Base-by-base conservation (phyloP, 2,888 invertebrate genomes). In the Ceraclea dissimilis region DNA sequence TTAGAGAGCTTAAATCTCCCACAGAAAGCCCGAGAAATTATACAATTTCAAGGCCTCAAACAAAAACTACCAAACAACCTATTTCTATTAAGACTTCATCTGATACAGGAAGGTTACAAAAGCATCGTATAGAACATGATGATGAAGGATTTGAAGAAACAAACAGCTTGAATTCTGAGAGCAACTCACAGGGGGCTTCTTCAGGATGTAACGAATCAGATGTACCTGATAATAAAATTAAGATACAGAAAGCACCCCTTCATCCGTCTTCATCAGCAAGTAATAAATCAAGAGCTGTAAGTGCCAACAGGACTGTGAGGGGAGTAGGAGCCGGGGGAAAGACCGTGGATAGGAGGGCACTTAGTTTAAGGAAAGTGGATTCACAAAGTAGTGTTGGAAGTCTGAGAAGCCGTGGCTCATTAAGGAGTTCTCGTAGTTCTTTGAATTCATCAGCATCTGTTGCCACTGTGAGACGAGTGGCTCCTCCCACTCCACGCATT, bases 111-210 rank as follows among this genome's bases (percentile, higher is more conserved):
- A 75, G 81, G 26, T 78, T 74, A 59, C 72, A 80, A 0, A 79
- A 79, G 68, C 77, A 78, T 0, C 75, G 74, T 61, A 75, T 73
- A 52, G 86, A 87, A 62, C 84, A 84, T 62, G 91, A 92, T 65
- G 93, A 93, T 67, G 92, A 93, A 76, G 92, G 93, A 8, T 93
- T 93, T 66, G 92, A 93, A 69, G 93, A 93, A 73, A 90, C 90
- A 0, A 91, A 91, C 67, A 91, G 90, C 67, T 75, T 92, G 52
- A 88, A 90, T 66, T 91, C 91, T 0, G 91, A 91, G 68, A 90
- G 89, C 6, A 85, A 90, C 2, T 90, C 90, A 48, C 90, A 90
- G 65, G 90, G 90, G 46, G 88, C 90, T 1, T 90, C 90, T 0
- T 90, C 90, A 0, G 82, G 82, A 6, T 85, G 85, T 63, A 88